Conservation (phyloP, 1,140 invertebrate genomes). For the Whitmania pigra region DNA sequence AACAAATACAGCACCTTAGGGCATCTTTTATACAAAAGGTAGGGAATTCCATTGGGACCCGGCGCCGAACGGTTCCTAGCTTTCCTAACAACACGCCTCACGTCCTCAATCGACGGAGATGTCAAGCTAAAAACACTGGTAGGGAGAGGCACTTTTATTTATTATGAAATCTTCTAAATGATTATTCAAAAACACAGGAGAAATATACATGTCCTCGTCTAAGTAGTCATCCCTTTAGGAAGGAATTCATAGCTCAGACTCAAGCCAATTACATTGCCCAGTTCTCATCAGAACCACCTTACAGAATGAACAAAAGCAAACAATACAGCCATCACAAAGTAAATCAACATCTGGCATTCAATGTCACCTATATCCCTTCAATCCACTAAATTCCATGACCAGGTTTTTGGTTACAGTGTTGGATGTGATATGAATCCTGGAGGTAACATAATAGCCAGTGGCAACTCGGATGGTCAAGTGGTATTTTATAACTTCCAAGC, state of each 20-base stretch:
- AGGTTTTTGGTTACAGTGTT: slow-evolving; percentile 38
- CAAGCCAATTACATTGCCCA: slow-evolving; percentile 42
- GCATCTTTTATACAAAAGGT: too few relatives aligned
- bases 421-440: slow-evolving; percentile 40
- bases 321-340: slow-evolving; percentile 42
- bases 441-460: slow-evolving; percentile 36
- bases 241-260: slow-evolving; percentile 38
- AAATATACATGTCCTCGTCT: too few relatives aligned
- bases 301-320: slow-evolving; percentile 41
- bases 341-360: neutral
- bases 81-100: too few relatives aligned
- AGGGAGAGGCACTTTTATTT: too few relatives aligned
- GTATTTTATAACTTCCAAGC: slow-evolving; percentile 35
- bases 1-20: too few relatives aligned
- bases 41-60: too few relatives aligned
- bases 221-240: slow-evolving; percentile 33
- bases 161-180: too few relatives aligned
- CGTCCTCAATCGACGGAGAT: too few relatives aligned
- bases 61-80: too few relatives aligned
- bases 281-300: slow-evolving; percentile 38
- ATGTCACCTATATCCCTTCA: neutral
- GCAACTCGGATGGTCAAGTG: slow-evolving; percentile 35
- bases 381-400: slow-evolving; percentile 23
- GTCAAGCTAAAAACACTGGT: too few relatives aligned
- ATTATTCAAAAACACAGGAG: too few relatives aligned